Conservation (phyloP, 2,888 invertebrate genomes). For the Morpho achilles region DNA sequence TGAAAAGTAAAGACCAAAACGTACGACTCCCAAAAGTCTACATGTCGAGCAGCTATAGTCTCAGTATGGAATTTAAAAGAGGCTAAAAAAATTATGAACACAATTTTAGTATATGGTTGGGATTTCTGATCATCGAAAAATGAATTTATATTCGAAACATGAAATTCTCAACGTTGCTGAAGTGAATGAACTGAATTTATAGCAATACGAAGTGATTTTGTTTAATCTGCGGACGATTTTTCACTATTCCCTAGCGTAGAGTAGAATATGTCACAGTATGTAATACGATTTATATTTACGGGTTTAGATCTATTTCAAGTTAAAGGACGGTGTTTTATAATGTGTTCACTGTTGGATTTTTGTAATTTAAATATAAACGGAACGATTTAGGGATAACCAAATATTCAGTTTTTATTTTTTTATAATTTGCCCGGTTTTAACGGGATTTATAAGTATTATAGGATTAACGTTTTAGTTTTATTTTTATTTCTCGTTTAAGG, state of each 20-base stretch:
- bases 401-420: slow-evolving; percentile 51
- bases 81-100: slow-evolving; percentile 12
- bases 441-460: slow-evolving; percentile 75
- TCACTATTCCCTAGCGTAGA: slow-evolving; percentile 33
- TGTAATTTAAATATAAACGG: slow-evolving; percentile 45
- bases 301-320: slow-evolving; percentile 72
- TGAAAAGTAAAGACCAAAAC: slow-evolving; percentile 55
- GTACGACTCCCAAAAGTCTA: no score
- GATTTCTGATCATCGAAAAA: slow-evolving; percentile 8
- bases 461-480: slow-evolving; percentile 40
- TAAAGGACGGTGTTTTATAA: slow-evolving; percentile 59
- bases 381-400: slow-evolving; percentile 62
- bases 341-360: slow-evolving; percentile 70
- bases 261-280: slow-evolving; percentile 49
- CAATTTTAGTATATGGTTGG: no score
- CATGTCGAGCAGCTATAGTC: no score
- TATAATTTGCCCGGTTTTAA: slow-evolving; percentile 64
- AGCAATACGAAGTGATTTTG: slow-evolving; percentile 34
- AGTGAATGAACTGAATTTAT: slow-evolving; percentile 34
- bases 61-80: slow-evolving; percentile 2
- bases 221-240: slow-evolving; percentile 33
- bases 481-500: slow-evolving; percentile 37
- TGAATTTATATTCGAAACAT: slow-evolving; percentile 12
- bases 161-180: slow-evolving; percentile 16
- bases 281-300: slow-evolving; percentile 63